Conservation (phyloP, 2,888 invertebrate species). For the Erebia ligea region DNA sequence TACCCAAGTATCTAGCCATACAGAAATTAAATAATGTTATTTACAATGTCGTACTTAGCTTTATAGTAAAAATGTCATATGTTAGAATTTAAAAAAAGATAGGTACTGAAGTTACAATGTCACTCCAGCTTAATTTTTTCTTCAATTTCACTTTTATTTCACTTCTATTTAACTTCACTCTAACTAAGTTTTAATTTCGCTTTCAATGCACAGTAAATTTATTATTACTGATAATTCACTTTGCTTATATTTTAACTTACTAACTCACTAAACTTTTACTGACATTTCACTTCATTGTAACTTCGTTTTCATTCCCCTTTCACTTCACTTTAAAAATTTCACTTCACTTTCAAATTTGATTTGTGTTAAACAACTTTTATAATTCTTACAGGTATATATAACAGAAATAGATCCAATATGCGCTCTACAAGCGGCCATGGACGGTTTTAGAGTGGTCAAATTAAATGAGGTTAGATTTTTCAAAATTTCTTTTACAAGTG, state of each 20-base stretch:
- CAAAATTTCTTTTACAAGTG: no score
- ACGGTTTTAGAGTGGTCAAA: constrained; percentile 97
- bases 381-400: constrained; percentile 77
- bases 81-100: no score
- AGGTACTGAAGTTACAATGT: not conserved
- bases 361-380: not conserved
- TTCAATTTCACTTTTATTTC: not conserved
- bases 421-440: constrained; percentile 98
- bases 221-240: no score
- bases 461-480: constrained; percentile 90
- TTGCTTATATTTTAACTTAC: no score
- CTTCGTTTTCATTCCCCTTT: not conserved
- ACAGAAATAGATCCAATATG: constrained; percentile 99
- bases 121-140: not conserved
- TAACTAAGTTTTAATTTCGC: not conserved
- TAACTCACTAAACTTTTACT: no score
- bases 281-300: not conserved
- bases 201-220: not conserved
- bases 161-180: not conserved
- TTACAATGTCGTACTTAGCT: no score
- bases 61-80: no score
- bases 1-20: no score
- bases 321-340: not conserved
- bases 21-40: no score
- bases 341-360: not conserved